Evolutionary conservation across 2,113 vertebrate genomes (phyloP).

Genomic region (Oenanthe melanoleuca): DNA sequence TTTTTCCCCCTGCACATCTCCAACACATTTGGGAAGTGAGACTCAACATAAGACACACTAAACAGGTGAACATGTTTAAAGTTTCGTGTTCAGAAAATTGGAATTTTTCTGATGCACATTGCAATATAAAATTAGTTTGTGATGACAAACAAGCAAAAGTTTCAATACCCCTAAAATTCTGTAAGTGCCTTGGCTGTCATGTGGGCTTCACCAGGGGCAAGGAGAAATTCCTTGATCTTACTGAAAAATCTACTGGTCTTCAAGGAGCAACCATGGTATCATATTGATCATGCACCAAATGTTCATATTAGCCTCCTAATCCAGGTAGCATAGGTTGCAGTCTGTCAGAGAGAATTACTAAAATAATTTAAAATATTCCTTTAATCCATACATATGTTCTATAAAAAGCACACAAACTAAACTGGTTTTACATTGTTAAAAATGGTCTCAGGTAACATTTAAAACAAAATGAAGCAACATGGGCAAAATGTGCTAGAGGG

Average conservation of each 20-base stretch:
- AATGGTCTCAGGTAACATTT: neutral
- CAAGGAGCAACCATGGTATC: neutral
- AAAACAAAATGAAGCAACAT: neutral
- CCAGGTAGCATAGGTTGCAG: neutral
- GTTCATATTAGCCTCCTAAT: neutral
- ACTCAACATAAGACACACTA: accelerated
- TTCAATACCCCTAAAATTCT: neutral
- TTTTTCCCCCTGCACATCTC: accelerated
- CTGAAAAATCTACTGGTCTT: neutral
- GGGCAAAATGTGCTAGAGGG: neutral
- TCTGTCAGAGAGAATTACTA: neutral
- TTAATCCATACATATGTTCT: neutral
- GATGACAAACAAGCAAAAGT: neutral
- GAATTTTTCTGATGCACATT: neutral
- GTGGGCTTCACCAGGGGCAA: neutral
- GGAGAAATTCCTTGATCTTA: neutral
- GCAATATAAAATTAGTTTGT: neutral
- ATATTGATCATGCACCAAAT: neutral
- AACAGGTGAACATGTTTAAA: accelerated
- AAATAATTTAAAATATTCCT: neutral
- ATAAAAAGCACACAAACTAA: neutral
- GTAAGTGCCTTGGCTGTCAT: accelerated
- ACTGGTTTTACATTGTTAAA: neutral
- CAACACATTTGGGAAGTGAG: neutral
- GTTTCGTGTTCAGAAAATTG: neutral